Evolutionary conservation across 1,140 invertebrate genomes (phyloP).

Genomic region (Galleria mellonella): DNA sequence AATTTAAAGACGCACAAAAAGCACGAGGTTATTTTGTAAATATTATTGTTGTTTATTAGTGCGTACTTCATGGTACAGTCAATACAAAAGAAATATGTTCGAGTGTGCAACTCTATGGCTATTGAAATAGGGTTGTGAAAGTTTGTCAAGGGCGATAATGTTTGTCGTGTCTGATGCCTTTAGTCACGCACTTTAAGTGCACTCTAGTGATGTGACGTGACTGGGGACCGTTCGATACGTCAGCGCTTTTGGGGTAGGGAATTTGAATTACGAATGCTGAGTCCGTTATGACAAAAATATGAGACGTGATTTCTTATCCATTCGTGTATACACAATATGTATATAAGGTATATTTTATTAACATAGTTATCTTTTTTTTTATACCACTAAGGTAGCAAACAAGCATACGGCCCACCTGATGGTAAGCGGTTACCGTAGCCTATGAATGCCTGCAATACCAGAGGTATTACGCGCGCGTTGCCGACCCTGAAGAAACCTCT

Average conservation of each 20-base stretch:
- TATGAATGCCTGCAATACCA: no score
- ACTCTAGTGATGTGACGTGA: constrained; percentile 34
- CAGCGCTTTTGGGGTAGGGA: neutral
- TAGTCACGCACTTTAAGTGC: constrained; percentile 32
- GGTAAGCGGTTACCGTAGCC: no score
- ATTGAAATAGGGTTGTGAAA: neutral
- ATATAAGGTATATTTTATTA: no score
- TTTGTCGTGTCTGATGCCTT: neutral
- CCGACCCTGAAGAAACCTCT: no score
- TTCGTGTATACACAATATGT: no score
- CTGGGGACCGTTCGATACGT: constrained; percentile 4
- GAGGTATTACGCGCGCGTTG: no score
- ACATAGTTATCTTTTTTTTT: no score
- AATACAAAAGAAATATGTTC: neutral
- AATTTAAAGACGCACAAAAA: no score
- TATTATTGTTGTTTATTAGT: constrained; percentile 1
- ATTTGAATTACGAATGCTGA: constrained; percentile 28
- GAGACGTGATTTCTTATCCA: no score
- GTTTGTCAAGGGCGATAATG: constrained; percentile 3
- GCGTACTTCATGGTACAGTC: neutral
- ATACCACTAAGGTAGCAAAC: no score
- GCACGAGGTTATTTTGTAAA: neutral
- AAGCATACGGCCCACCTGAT: no score
- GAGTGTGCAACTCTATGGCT: neutral
- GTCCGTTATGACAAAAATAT: constrained; percentile 17